Conservation (phyloP, 2,888 invertebrate species). For the Zeuzera pyrina region DNA sequence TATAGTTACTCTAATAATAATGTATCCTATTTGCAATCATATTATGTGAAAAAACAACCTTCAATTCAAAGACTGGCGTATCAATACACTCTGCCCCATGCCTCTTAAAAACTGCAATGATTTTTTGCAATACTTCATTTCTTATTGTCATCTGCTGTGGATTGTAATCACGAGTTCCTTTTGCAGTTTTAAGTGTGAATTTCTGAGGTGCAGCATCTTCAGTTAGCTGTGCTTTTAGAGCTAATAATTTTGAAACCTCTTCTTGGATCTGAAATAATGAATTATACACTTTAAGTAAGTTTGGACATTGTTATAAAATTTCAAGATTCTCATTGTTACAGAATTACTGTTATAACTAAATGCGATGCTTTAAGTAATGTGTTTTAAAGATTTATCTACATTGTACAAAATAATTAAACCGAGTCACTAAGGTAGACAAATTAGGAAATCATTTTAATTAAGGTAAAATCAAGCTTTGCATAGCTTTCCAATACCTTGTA, state of each 20-base stretch:
- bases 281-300: conserved; percentile 2
- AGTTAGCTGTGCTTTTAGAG: conserved; percentile 82
- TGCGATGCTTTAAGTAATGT: too few relatives aligned
- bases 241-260: conserved; percentile 86
- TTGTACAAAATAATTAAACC: too few relatives aligned
- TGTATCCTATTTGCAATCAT: neutral
- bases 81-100: conserved; percentile 99
- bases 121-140: conserved; percentile 87
- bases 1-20: conserved; percentile 2
- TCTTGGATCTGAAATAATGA: conserved; percentile 80
- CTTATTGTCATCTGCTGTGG: conserved; percentile 96
- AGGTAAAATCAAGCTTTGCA: conserved; percentile 6
- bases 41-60: too few relatives aligned
- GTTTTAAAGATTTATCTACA: too few relatives aligned
- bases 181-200: conserved; percentile 90
- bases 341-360: too few relatives aligned
- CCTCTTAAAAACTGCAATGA: conserved; percentile 91
- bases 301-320: conserved; percentile 4
- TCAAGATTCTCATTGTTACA: too few relatives aligned
- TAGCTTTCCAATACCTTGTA: conserved; percentile 51
- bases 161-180: conserved; percentile 95
- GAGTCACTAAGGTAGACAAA: too few relatives aligned
- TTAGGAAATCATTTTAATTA: too few relatives aligned
- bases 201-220: conserved; percentile 79
- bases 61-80: conserved; percentile 97